Evolutionary conservation across 2,888 invertebrate genomes (phyloP), one percentile per base, ranked within the genome.

Genomic region (Brachylomia viminalis): DNA sequence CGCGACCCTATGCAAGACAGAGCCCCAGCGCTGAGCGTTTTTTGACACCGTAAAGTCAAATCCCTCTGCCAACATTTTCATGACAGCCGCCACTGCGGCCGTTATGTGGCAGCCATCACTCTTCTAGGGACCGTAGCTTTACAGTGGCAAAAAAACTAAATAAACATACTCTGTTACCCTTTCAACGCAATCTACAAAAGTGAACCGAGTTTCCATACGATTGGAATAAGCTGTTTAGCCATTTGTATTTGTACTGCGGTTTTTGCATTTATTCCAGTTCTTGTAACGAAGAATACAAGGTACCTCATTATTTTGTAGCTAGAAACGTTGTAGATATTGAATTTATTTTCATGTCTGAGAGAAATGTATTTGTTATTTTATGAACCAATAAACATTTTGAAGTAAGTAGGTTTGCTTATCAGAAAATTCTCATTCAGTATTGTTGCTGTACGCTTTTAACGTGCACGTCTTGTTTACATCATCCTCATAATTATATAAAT

Each of bases 151-250:
- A 38, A 38, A 38, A 38, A 38, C 38, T 38, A 38, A 38, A 38
- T 38, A 5, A 42, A 42, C 42, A 42, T 10, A 49, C 0, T 27
- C 47, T 20, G 17, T 49, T 27, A 42, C 5, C 20, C 54, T 61
- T 71, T 66, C 47, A 17, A 45, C 4, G 23, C 23, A 79, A 79
- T 73, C 62, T 68, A 33, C 56, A 59, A 67, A 79, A 72, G 62
- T 62, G 62, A 49, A 62, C 62, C 1, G 11, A 56, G 56, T 72
- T 52, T 62, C 42, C 20, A 30, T 42, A 67, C 11, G 23, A 58
- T 45, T 52, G 20, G 27, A 30, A 56, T 33, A 67, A 56, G 27
- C 33, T 38, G 23, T 62, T 67, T 27, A 54, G 15, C 10, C 1
- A 64, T 62, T 45, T n/a, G 54, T 68, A 70, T 64, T 59, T 65